Percentiles rank a stretch among this genome's conserved stretches.
phyloP scores from a whole-genome alignment of 2,888 invertebrate species.

The Sthenelais limicola region DNA sequence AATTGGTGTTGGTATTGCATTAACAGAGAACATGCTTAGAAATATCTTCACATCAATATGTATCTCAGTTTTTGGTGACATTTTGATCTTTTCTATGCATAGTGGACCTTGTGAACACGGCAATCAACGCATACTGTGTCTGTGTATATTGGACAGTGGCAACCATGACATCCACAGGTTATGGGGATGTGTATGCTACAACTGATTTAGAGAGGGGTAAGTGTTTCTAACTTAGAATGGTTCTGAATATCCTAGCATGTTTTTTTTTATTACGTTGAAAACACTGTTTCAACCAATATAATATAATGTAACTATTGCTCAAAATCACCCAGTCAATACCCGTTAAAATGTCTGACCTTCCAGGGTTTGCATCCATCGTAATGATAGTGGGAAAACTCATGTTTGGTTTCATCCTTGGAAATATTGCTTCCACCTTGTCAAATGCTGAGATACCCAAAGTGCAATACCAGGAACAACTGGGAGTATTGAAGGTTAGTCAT shows the following conservation, averaged over 20 bases:
- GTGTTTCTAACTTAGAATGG: constrained; percentile 13
- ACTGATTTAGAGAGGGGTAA: constrained; percentile 43
- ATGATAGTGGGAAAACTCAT: constrained; percentile 51
- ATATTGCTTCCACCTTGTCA: constrained; percentile 52
- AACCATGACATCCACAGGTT: constrained; percentile 53
- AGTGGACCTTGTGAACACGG: neutral
- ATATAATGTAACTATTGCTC: too few species aligned
- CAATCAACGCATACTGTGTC: constrained; percentile 30
- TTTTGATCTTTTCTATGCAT: neutral
- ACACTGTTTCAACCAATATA: too few species aligned
- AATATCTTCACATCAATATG: too few species aligned
- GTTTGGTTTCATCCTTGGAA: constrained; percentile 52
- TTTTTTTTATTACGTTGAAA: too few species aligned
- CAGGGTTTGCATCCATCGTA: constrained; percentile 42
- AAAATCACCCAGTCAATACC: too few species aligned
- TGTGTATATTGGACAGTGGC: constrained; percentile 51
- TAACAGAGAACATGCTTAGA: too few species aligned
- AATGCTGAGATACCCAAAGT: constrained; percentile 44
- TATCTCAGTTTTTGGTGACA: neutral
- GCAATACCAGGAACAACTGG: constrained; percentile 45
- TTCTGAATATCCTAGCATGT: too few species aligned
- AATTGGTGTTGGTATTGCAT: too few species aligned
- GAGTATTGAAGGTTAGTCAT: constrained; percentile 43
- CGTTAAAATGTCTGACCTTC: too few species aligned
- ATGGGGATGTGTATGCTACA: constrained; percentile 50